Evolutionary conservation across 2,888 invertebrate species (phyloP).

Genomic region (Autographa gamma): DNA sequence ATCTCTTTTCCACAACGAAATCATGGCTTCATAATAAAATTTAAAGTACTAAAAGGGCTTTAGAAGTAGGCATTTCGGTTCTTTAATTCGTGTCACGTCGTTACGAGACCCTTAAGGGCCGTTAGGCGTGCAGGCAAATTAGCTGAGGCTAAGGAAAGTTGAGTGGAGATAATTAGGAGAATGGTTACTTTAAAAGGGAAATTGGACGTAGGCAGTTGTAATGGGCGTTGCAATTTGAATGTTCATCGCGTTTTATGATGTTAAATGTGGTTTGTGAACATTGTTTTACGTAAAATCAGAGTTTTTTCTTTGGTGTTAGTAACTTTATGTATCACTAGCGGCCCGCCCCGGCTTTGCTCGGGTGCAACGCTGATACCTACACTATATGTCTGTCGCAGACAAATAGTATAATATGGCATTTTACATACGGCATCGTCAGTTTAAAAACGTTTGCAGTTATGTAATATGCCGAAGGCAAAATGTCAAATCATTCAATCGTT

Average conservation of each 20-base stretch:
- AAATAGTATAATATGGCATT: no score
- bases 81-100: conserved; percentile 38
- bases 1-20: not conserved
- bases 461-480: no score
- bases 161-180: conserved; percentile 29
- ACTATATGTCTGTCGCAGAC: no score
- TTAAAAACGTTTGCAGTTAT: no score
- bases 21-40: not conserved
- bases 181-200: not conserved
- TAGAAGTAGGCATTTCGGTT: conserved; percentile 14
- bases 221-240: conserved; percentile 9
- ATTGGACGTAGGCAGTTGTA: conserved; percentile 1
- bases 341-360: no score
- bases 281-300: no score
- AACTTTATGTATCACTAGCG: no score
- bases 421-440: no score
- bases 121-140: conserved; percentile 34
- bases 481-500: no score
- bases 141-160: conserved; percentile 16
- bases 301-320: no score
- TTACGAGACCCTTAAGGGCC: conserved; percentile 11
- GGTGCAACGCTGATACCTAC: no score
- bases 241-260: not conserved
- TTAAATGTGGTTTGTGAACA: not conserved
- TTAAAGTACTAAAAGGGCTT: conserved; percentile 18